phyloP scores from a whole-genome alignment of 2,797 vertebrate genomes.

The Enteromius trimaculatus region DNA sequence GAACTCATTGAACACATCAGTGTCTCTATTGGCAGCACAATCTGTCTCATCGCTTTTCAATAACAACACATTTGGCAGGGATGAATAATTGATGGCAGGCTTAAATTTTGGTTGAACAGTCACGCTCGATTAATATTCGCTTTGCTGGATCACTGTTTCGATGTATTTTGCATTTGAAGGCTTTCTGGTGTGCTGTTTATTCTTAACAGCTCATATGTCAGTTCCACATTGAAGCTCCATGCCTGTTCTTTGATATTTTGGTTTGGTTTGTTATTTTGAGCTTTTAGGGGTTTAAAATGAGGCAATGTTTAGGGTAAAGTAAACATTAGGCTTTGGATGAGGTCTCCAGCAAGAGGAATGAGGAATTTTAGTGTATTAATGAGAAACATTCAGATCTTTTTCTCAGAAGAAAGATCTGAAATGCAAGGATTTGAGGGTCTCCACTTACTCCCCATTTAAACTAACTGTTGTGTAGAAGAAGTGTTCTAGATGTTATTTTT shows the following conservation, averaged over 20 bases:
- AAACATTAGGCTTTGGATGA: neutral
- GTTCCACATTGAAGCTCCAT: neutral
- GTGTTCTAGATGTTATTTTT: neutral
- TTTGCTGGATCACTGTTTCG: neutral
- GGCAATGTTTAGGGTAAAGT: neutral
- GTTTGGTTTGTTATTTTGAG: neutral
- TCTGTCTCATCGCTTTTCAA: conserved; percentile 21
- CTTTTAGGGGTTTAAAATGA: neutral
- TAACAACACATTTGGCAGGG: conserved; percentile 11
- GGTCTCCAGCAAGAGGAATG: neutral
- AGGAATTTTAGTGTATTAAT: neutral
- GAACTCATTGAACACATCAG: conserved; percentile 11
- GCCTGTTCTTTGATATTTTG: neutral
- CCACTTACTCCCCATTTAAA: neutral
- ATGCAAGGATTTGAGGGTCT: neutral
- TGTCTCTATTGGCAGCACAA: conserved; percentile 16
- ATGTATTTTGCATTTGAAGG: neutral
- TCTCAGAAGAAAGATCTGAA: neutral
- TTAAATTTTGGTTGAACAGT: neutral
- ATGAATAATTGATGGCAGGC: conserved; percentile 8
- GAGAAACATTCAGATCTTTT: neutral
- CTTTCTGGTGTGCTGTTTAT: neutral
- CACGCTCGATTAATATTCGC: neutral
- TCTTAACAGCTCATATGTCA: neutral
- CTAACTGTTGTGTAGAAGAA: neutral